Evolutionary conservation across 2,888 invertebrate species (phyloP).

Genomic region (Hylaea fasciaria): DNA sequence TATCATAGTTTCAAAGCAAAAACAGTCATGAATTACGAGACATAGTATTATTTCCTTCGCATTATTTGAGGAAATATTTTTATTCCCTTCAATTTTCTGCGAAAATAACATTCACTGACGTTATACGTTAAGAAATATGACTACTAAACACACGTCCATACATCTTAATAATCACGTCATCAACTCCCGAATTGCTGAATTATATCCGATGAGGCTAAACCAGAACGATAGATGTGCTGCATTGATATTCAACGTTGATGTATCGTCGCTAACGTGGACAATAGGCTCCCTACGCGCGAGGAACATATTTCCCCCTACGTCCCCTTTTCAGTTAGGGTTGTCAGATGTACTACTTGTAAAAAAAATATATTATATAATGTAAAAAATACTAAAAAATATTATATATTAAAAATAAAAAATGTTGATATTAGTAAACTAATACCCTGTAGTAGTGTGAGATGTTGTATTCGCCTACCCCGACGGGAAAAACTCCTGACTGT

Average conservation of each 20-base stretch:
- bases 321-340: conserved; percentile 58
- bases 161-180: conserved; percentile 70
- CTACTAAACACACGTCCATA: conserved; percentile 46
- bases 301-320: conserved; percentile 58
- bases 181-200: conserved; percentile 68
- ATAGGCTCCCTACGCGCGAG: conserved; percentile 62
- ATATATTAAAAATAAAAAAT: too few species aligned
- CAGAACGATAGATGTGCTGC: conserved; percentile 67
- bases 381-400: too few species aligned
- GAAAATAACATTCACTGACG: conserved; percentile 16
- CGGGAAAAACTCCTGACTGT: too few species aligned
- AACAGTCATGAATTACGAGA: too few species aligned
- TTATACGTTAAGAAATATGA: conserved; percentile 44
- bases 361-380: too few species aligned
- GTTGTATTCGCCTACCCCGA: too few species aligned
- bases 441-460: too few species aligned
- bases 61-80: too few species aligned
- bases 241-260: conserved; percentile 79
- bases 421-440: too few species aligned
- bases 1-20: too few species aligned
- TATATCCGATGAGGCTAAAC: conserved; percentile 64
- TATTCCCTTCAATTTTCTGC: too few species aligned
- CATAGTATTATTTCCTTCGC: too few species aligned
- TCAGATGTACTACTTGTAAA: conserved; percentile 11
- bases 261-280: conserved; percentile 68